These are phyloP conservation scores for Calameuta idolon DNA, from an alignment of 2,888 invertebrate genomes.

Conservation along the genomic window DNA sequence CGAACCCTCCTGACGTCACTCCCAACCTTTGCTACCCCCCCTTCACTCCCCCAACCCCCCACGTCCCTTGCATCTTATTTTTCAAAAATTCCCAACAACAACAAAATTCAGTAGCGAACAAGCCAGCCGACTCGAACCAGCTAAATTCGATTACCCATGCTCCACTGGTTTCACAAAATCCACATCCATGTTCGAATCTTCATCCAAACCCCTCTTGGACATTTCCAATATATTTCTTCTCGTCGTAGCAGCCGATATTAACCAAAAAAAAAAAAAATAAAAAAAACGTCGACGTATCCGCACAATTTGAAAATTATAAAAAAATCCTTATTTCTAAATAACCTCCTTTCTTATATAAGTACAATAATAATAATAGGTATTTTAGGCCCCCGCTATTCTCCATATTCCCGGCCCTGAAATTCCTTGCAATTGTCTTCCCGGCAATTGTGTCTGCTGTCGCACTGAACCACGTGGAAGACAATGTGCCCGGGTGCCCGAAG, in stretches of 20 bases:
- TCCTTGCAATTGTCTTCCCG: neutral
- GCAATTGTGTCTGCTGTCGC: neutral
- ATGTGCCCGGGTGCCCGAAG: neutral
- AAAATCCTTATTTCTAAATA: neutral
- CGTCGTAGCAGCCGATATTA: neutral
- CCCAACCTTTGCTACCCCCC: neutral
- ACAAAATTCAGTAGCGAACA: neutral
- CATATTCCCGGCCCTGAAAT: neutral
- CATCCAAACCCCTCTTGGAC: neutral
- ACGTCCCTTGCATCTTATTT: neutral
- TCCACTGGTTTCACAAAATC: neutral
- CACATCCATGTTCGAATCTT: neutral
- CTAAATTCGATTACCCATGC: neutral
- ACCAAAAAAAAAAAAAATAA: neutral
- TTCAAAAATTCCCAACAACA: neutral
- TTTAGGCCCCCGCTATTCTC: neutral
- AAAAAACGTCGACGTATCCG: neutral
- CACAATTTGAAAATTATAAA: neutral
- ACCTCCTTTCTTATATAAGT: neutral
- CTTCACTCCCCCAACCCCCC: neutral
- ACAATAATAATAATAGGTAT: neutral
- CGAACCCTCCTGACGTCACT: neutral
- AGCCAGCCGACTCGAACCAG: neutral
- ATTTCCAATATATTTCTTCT: neutral
- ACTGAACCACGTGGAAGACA: neutral